These are phyloP conservation scores for Cylindroiulus punctatus DNA, from an alignment of 2,888 invertebrate species.

Conservation along the genomic window DNA sequence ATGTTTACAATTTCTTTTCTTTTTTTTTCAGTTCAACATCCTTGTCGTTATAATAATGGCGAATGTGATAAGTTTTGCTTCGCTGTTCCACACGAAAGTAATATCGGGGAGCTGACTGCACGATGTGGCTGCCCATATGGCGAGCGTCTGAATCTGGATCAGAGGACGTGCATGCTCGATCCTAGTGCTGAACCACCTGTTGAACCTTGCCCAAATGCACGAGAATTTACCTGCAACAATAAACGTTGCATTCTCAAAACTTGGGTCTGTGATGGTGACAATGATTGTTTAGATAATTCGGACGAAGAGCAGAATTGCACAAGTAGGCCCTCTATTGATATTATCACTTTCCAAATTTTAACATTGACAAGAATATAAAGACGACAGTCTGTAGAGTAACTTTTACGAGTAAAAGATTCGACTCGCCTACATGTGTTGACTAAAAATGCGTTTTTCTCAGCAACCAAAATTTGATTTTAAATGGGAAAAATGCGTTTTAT, in stretches of 20 bases:
- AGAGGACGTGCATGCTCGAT: constrained; percentile 76
- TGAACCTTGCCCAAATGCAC: constrained; percentile 87
- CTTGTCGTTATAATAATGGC: constrained; percentile 85
- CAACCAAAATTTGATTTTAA: too few relatives aligned
- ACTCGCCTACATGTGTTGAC: too few relatives aligned
- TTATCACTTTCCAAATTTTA: too few relatives aligned
- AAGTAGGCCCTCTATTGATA: constrained; percentile 71
- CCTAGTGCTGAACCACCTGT: constrained; percentile 87
- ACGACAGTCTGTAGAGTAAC: too few relatives aligned
- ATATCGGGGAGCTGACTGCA: constrained; percentile 68
- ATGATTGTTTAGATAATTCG: constrained; percentile 94
- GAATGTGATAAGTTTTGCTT: constrained; percentile 96
- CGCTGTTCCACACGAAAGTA: constrained; percentile 77
- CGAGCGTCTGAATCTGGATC: constrained; percentile 78
- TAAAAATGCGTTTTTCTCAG: too few relatives aligned
- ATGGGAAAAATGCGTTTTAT: too few relatives aligned
- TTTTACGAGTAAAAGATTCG: too few relatives aligned
- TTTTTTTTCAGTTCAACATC: constrained; percentile 72
- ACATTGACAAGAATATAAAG: too few relatives aligned
- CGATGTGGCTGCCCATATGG: constrained; percentile 94
- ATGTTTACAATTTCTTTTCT: background rate
- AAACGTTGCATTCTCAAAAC: constrained; percentile 91
- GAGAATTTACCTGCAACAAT: constrained; percentile 94
- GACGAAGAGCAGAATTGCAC: constrained; percentile 96
- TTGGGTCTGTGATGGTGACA: constrained; percentile 96